Evolutionary conservation across 2,888 invertebrate species (phyloP).

Genomic region (Balanococcus diminutus): DNA sequence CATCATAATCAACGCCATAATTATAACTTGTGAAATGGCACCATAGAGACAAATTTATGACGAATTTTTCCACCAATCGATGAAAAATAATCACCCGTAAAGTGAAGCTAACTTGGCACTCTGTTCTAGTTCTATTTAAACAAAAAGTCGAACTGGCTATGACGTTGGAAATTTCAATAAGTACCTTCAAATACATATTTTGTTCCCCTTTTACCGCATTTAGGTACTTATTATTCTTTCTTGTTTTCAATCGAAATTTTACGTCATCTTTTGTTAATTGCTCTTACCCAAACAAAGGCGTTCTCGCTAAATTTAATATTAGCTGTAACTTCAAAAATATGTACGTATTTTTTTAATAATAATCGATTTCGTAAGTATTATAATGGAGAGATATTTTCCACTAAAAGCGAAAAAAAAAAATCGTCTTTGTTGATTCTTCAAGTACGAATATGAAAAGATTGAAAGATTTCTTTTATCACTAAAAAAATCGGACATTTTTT

Average conservation of each 20-base stretch:
- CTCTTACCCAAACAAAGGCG: neutral
- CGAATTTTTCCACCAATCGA: neutral
- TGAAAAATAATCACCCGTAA: neutral
- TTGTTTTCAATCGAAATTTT: neutral
- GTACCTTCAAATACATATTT: neutral
- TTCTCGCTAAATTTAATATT: neutral
- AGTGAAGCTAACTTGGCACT: neutral
- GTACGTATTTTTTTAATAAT: neutral
- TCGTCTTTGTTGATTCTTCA: too few relatives aligned
- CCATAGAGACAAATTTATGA: neutral
- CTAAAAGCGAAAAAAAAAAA: too few relatives aligned
- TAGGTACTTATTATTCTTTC: neutral
- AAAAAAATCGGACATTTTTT: too few relatives aligned
- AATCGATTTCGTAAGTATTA: neutral
- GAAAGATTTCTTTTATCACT: too few relatives aligned
- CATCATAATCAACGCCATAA: neutral
- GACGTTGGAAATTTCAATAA: neutral
- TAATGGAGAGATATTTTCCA: neutral
- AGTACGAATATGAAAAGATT: too few relatives aligned
- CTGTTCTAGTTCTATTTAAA: neutral
- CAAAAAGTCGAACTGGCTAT: neutral
- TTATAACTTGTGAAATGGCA: neutral
- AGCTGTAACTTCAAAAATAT: neutral
- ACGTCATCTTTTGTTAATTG: neutral
- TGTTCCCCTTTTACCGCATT: neutral